A percentile compares a stretch with the other conserved stretches of the same genome.
phyloP scores from a whole-genome alignment of 2,113 vertebrate genomes.

The Sphyrna mokarran region DNA sequence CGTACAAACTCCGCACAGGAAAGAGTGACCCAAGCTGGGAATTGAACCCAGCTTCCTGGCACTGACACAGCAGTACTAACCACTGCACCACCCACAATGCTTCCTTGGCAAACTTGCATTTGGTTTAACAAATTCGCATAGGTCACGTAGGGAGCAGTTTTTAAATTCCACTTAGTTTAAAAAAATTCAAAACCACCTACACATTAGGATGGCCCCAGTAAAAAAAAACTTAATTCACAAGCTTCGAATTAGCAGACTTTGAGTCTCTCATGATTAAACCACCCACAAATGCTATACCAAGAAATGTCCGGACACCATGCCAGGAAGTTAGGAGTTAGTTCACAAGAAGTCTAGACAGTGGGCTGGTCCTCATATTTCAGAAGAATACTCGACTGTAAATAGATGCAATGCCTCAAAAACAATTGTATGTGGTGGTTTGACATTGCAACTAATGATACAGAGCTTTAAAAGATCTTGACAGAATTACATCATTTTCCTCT shows the following conservation, averaged over 20 bases:
- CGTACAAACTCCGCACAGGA: too few relatives aligned
- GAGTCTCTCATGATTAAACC: background rate
- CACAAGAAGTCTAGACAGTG: slow-evolving; percentile 3
- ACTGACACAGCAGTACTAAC: too few relatives aligned
- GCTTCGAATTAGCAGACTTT: background rate
- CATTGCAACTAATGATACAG: background rate
- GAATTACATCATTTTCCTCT: background rate
- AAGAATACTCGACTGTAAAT: background rate
- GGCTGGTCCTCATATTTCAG: background rate
- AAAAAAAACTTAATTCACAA: background rate
- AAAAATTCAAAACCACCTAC: background rate
- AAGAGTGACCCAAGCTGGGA: too few relatives aligned
- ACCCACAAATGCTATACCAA: background rate
- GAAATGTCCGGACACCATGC: too few relatives aligned
- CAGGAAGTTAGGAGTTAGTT: background rate
- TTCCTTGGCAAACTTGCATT: background rate
- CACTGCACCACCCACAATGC: too few relatives aligned
- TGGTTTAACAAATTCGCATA: background rate
- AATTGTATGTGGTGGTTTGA: background rate
- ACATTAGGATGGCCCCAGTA: background rate
- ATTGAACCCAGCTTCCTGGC: too few relatives aligned
- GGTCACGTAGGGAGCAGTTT: background rate
- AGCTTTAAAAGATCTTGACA: background rate
- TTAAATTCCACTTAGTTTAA: background rate
- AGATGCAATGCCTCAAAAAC: background rate